phyloP scores from a whole-genome alignment of 2,888 invertebrate genomes.

The Pteria penguin region DNA sequence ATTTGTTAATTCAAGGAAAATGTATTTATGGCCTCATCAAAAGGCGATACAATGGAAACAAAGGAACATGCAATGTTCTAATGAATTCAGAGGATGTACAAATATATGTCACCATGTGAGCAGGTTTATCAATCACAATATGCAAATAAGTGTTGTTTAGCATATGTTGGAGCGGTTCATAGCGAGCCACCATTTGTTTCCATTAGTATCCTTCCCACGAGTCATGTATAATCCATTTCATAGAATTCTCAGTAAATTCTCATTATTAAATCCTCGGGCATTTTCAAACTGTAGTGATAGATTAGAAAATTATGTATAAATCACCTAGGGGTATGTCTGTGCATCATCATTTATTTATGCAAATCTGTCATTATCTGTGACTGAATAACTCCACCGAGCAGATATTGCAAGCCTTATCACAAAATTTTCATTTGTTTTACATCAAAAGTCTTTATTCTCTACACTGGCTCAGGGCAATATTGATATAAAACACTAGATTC shows the following conservation, averaged over 20 bases:
- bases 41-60: too few species aligned
- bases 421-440: slow-evolving; percentile 34
- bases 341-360: slow-evolving; percentile 42
- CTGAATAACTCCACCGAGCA: slow-evolving; percentile 26
- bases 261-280: slow-evolving; percentile 31
- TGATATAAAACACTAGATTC: background rate
- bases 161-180: slow-evolving; percentile 30
- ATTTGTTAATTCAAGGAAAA: too few species aligned
- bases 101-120: slow-evolving; percentile 21
- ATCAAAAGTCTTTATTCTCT: slow-evolving; percentile 28
- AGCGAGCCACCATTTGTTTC: slow-evolving; percentile 35
- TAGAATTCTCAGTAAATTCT: slow-evolving; percentile 20
- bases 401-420: slow-evolving; percentile 33
- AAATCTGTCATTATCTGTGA: slow-evolving; percentile 36
- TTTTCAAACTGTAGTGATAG: slow-evolving; percentile 19
- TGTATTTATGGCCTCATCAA: too few species aligned
- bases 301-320: slow-evolving; percentile 32
- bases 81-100: background rate
- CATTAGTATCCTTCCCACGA: slow-evolving; percentile 36
- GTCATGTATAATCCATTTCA: slow-evolving; percentile 34
- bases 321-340: slow-evolving; percentile 22
- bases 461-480: slow-evolving; percentile 13
- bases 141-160: slow-evolving; percentile 37
- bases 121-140: slow-evolving; percentile 27
- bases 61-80: background rate